Percentiles rank a stretch among this genome's conserved stretches.
phyloP scores from a whole-genome alignment of 2,113 vertebrate species.

The Halcyon senegalensis region DNA sequence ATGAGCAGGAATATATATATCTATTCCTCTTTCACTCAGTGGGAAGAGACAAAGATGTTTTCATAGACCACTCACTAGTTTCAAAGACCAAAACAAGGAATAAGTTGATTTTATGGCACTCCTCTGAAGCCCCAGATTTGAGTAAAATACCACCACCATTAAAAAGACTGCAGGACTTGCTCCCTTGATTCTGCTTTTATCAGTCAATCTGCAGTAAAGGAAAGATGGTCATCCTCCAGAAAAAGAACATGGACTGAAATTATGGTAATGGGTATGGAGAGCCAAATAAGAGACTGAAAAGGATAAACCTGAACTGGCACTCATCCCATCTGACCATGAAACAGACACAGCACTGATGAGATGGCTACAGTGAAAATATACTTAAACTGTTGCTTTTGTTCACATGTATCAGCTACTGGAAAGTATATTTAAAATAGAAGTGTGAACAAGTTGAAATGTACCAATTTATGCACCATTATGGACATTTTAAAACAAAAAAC shows the following conservation, averaged over 20 bases:
- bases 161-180: neutral
- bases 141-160: neutral
- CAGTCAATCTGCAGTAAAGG: neutral
- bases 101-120: neutral
- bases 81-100: neutral
- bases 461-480: neutral
- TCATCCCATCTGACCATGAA: neutral
- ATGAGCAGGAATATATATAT: neutral
- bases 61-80: neutral
- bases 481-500: neutral
- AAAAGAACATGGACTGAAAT: neutral
- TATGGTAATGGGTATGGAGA: neutral
- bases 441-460: neutral
- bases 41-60: neutral
- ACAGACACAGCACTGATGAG: neutral
- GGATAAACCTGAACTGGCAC: neutral
- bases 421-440: neutral
- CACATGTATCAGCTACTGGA: neutral
- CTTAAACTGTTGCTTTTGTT: neutral
- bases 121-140: neutral
- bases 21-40: neutral
- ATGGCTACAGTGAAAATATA: neutral
- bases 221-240: neutral
- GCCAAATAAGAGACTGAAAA: neutral
- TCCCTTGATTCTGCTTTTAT: neutral